Percentiles rank a stretch among this genome's conserved stretches.
These are phyloP conservation scores for Pitangus sulphuratus DNA, from an alignment of 2,797 vertebrate genomes.

Conservation along the genomic window DNA sequence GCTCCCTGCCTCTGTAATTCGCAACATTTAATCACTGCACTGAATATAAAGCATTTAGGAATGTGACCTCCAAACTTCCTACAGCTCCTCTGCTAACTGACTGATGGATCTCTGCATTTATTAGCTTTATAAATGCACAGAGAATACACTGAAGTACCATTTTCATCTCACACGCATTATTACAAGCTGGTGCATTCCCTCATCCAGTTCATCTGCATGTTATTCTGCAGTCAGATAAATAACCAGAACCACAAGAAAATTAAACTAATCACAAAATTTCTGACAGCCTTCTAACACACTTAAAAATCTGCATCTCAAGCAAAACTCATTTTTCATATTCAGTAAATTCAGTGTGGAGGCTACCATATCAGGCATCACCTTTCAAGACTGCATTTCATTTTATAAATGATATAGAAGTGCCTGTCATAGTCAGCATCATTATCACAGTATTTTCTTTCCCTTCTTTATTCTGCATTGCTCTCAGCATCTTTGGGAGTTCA, in stretches of 20 bases:
- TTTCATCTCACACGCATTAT: neutral
- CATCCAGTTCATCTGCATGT: constrained; percentile 11
- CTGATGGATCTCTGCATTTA: constrained; percentile 8
- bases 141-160: constrained; percentile 10
- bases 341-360: neutral
- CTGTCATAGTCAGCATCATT: neutral
- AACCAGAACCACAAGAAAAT: neutral
- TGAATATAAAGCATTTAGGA: constrained; percentile 34
- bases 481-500: neutral
- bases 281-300: neutral
- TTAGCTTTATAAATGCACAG: constrained; percentile 36
- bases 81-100: neutral
- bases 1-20: neutral
- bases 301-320: constrained; percentile 11
- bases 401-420: neutral
- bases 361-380: neutral
- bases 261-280: neutral
- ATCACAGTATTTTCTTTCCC: neutral
- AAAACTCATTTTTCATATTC: neutral
- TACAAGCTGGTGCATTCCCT: neutral
- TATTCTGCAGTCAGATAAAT: neutral
- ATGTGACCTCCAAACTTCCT: constrained; percentile 36
- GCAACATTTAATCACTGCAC: neutral
- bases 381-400: neutral
- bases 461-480: neutral